Base-by-base conservation (phyloP, 2,113 vertebrate genomes). In the Nicator chloris region DNA sequence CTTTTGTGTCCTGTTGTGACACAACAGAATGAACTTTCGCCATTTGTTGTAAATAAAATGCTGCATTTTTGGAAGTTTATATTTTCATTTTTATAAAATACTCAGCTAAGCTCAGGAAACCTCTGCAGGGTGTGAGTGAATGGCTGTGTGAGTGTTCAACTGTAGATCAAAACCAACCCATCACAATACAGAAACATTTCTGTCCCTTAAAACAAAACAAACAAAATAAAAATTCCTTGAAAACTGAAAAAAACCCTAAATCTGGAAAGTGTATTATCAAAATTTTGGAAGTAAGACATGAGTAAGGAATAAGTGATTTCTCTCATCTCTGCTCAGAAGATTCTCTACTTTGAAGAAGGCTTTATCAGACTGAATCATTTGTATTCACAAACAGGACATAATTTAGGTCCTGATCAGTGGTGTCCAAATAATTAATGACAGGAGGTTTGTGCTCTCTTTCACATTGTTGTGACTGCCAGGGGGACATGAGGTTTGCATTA, bases 51-150 rank as follows among this genome's bases (percentile, higher is more conserved):
- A 1, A 59, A 49, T 17, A 13, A 73, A 68, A 37, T 79, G 2
- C 5, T 30, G 9, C 12, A 39, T 45, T 57, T 77, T 26, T 49
- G 4, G 14, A 65, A 56, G 28, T 42, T 49, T 26, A 9, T 77
- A 10, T 59, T 27, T 80, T 35, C 63, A 39, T 47, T 37, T 64
- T 71, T 66, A 26, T 39, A 13, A 30, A 50, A 39, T 2, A 2
- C 21, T 54, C 13, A 66, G 30, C 21, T 31, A 11, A 65, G 4
- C 31, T 71, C 20, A 66, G 24, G 6, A 76, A 65, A 64, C 3
- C 4, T 3, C 4, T 24, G 4, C 28, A 23, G 9, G 24, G 4
- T 39, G 4, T 2, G 0, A 63, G 21, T 26, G 19, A 64, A 17
- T 16, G n/a, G 6, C 18, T 51, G 4, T 39, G 44, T 27, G 11